These are phyloP conservation scores for Craniophora ligustri DNA, from an alignment of 2,888 invertebrate genomes.

Conservation along the genomic window DNA sequence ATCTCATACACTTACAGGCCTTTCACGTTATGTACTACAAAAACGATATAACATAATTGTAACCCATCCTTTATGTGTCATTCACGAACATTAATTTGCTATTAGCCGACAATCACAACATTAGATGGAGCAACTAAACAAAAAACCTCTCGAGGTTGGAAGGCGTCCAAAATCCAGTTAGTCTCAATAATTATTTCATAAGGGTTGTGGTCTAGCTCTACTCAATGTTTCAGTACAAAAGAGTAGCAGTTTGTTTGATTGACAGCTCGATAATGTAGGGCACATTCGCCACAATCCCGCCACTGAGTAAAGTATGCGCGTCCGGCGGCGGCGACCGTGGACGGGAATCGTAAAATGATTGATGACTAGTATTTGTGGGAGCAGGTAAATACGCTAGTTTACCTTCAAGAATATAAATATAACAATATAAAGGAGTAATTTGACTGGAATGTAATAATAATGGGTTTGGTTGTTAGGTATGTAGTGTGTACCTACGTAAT, in stretches of 20 bases:
- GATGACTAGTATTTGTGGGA: constrained; percentile 39
- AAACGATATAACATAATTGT: not conserved
- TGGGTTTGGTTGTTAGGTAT: not conserved
- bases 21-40: not conserved
- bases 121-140: not conserved
- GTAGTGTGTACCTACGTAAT: too few relatives aligned
- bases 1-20: too few relatives aligned
- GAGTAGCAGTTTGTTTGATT: constrained; percentile 47
- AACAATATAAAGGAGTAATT: constrained; percentile 11
- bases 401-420: constrained; percentile 17
- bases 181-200: constrained; percentile 54
- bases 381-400: constrained; percentile 30
- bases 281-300: constrained; percentile 28
- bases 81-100: constrained; percentile 20
- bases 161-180: constrained; percentile 27
- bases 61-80: constrained; percentile 1
- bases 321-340: constrained; percentile 8
- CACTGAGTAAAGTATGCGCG: constrained; percentile 6
- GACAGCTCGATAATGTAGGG: constrained; percentile 50
- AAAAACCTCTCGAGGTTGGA: constrained; percentile 24
- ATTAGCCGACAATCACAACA: constrained; percentile 22
- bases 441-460: constrained; percentile 22
- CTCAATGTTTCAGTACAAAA: constrained; percentile 55
- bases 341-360: constrained; percentile 48
- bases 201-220: constrained; percentile 41